Conservation (phyloP, 2,797 vertebrate genomes). For the Pangasius krempfi region DNA sequence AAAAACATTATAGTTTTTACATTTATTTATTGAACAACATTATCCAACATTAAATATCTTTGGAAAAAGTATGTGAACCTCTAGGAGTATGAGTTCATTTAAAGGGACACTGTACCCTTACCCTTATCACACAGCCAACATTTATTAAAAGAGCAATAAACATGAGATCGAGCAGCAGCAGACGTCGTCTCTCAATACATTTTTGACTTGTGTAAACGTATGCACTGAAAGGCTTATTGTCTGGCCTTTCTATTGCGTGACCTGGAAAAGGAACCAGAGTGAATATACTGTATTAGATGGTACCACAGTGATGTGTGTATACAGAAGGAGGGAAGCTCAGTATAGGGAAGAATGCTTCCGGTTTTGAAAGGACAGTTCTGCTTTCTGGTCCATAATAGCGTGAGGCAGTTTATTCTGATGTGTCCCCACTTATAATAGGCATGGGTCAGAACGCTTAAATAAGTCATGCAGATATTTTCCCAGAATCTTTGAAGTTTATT, state of each 20-base stretch:
- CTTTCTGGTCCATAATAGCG: not conserved
- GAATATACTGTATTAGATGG: not conserved
- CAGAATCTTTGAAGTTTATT: not conserved
- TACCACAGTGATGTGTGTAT: not conserved
- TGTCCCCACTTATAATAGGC: not conserved
- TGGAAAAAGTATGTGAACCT: not conserved
- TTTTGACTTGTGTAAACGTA: not conserved
- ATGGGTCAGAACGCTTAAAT: too few species aligned
- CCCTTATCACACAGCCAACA: too few species aligned
- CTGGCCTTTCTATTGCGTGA: not conserved
- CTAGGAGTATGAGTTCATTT: not conserved
- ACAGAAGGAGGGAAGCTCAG: not conserved
- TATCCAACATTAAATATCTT: not conserved
- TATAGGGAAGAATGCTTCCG: not conserved
- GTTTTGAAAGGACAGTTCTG: constrained; percentile 2
- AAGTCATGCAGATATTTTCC: not conserved
- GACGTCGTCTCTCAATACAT: not conserved
- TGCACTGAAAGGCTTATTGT: not conserved
- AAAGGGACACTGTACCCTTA: not conserved
- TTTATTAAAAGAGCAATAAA: too few species aligned
- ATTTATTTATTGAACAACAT: not conserved
- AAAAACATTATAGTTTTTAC: too few species aligned
- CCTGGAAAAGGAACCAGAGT: constrained; percentile 10
- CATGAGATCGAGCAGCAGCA: too few species aligned
- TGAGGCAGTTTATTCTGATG: not conserved